phyloP scores from a whole-genome alignment of 2,797 vertebrate genomes.

The Delichon dasypus region DNA sequence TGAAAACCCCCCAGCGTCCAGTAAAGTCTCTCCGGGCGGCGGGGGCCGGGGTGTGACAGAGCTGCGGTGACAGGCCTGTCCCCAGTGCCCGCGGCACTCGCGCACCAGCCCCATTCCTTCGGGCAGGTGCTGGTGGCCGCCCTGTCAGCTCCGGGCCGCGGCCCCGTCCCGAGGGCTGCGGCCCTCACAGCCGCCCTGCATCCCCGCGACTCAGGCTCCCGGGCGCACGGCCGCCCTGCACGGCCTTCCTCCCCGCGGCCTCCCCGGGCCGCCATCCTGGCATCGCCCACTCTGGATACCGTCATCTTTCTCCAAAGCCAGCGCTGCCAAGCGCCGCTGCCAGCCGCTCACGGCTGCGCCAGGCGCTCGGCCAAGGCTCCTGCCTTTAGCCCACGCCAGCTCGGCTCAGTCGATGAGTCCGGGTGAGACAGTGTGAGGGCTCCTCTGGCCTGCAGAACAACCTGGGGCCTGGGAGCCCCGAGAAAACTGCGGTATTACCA shows the following conservation, averaged over 20 bases:
- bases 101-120: not conserved
- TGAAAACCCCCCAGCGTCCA: not conserved
- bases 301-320: not conserved
- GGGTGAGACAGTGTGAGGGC: not conserved
- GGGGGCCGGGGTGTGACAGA: not conserved
- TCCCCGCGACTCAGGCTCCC: not conserved
- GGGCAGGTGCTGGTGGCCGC: not conserved
- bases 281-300: not conserved
- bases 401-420: not conserved
- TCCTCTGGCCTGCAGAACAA: not conserved
- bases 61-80: not conserved
- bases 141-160: not conserved
- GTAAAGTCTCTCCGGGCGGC: not conserved
- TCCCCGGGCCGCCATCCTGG: not conserved
- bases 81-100: not conserved
- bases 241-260: not conserved
- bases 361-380: not conserved
- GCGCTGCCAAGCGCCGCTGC: not conserved
- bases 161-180: too few species aligned
- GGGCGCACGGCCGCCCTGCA: not conserved
- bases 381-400: not conserved
- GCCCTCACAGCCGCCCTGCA: fast-evolving
- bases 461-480: not conserved
- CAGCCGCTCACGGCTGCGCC: not conserved
- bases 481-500: not conserved